Conservation (phyloP, 2,888 invertebrate species). For the Barypeithes pellucidus region DNA sequence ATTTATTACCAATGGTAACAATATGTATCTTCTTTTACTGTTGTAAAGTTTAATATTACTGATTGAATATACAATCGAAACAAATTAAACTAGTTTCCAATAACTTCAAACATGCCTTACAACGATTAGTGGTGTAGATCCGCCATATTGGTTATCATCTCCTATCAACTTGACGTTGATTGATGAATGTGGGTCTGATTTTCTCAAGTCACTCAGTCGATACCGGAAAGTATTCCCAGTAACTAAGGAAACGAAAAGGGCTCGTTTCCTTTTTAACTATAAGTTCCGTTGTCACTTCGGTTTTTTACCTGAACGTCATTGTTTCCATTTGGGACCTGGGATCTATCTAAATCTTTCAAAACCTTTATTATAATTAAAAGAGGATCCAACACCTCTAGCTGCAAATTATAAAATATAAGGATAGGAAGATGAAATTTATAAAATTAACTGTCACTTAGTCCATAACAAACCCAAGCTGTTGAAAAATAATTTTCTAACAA, state of each 20-base stretch:
- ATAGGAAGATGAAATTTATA: too few species aligned
- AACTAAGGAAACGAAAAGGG: constrained; percentile 50
- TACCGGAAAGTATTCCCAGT: constrained; percentile 42
- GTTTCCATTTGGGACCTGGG: neutral
- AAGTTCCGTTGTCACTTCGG: constrained; percentile 54
- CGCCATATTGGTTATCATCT: constrained; percentile 66
- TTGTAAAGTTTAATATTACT: too few species aligned
- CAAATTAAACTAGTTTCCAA: constrained; percentile 27
- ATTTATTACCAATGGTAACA: too few species aligned
- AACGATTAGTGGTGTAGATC: constrained; percentile 65
- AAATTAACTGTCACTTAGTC: too few species aligned
- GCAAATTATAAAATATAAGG: too few species aligned
- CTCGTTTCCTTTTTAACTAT: constrained; percentile 52
- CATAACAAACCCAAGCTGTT: too few species aligned
- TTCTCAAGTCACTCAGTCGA: constrained; percentile 54
- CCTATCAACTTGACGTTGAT: constrained; percentile 64
- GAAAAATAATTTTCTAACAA: too few species aligned
- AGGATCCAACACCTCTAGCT: too few species aligned
- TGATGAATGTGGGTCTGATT: constrained; percentile 63
- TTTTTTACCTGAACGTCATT: constrained; percentile 38
- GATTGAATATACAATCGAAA: constrained; percentile 10
- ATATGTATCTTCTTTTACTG: too few species aligned
- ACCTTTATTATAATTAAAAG: neutral
- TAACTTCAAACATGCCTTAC: constrained; percentile 64
- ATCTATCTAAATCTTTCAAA: constrained; percentile 1